These are phyloP conservation scores for Hippocampus mohnikei DNA, from an alignment of 2,113 vertebrate species.

Conservation along the genomic window DNA sequence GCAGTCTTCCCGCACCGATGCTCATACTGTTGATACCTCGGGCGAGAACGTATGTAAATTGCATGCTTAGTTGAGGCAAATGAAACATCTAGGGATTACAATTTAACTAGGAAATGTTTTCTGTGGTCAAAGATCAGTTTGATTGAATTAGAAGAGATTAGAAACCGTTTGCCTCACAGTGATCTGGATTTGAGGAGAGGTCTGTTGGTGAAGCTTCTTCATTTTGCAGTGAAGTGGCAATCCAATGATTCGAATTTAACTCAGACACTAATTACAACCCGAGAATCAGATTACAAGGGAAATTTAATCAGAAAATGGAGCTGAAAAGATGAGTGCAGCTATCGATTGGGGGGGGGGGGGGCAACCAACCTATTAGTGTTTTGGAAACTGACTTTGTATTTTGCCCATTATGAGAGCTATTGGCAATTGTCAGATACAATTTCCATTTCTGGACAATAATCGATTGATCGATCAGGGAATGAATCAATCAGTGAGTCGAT, in stretches of 20 bases:
- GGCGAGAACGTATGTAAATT: conserved; percentile 70
- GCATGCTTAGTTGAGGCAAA: conserved; percentile 65
- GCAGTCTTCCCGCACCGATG: conserved; percentile 28
- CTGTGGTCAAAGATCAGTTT: conserved; percentile 67
- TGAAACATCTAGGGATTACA: conserved; percentile 62
- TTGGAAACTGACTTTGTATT: conserved; percentile 5
- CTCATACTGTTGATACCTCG: conserved; percentile 29
- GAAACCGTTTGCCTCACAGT: conserved; percentile 62
- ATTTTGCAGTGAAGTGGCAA: conserved; percentile 42
- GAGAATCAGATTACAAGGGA: conserved; percentile 39
- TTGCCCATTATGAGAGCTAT: neutral
- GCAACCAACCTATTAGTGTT: neutral
- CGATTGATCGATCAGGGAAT: too few species aligned
- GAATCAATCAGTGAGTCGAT: too few species aligned
- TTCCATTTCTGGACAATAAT: neutral
- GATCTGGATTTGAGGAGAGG: conserved; percentile 53
- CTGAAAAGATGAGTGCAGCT: conserved; percentile 8
- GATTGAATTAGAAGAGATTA: conserved; percentile 72
- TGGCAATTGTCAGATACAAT: neutral
- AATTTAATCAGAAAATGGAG: conserved; percentile 36
- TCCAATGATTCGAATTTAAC: conserved; percentile 50
- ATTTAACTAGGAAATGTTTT: conserved; percentile 64
- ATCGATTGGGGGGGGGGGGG: neutral
- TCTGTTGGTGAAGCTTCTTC: conserved; percentile 46
- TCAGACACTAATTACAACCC: conserved; percentile 46